These are phyloP conservation scores for Porites evermanni DNA, from an alignment of 92 coral and sea anemone species.

Conservation along the genomic window DNA sequence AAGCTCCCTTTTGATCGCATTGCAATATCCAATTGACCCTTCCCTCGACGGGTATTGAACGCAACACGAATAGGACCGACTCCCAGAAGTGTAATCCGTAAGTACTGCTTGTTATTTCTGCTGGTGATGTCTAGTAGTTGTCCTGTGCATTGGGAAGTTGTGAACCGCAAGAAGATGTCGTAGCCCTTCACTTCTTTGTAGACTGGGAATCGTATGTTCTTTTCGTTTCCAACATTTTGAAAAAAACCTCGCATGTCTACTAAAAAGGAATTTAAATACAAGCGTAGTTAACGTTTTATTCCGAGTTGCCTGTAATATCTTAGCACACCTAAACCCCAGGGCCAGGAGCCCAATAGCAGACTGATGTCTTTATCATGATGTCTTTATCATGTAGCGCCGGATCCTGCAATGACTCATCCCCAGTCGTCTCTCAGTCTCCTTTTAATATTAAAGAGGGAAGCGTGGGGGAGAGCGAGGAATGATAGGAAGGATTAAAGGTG, in stretches of 20 bases:
- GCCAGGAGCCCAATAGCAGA: no score
- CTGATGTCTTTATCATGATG: no score
- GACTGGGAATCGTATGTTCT: constrained; percentile 46
- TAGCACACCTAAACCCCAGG: neutral
- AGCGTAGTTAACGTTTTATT: neutral
- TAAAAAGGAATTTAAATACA: neutral
- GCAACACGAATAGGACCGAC: constrained; percentile 34
- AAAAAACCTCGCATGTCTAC: constrained; percentile 55
- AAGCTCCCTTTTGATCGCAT: constrained; percentile 27
- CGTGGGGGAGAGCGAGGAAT: no score
- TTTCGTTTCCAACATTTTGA: constrained; percentile 39
- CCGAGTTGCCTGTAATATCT: neutral
- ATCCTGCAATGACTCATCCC: no score
- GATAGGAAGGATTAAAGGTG: no score
- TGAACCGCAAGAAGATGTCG: constrained; percentile 63
- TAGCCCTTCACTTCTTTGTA: constrained; percentile 45
- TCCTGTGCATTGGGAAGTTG: constrained; percentile 64
- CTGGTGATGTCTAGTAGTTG: constrained; percentile 67
- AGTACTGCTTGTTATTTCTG: constrained; percentile 53
- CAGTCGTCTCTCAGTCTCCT: no score
- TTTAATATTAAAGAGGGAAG: no score
- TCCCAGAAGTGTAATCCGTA: constrained; percentile 37
- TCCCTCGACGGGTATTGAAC: constrained; percentile 25
- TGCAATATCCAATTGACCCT: constrained; percentile 31
- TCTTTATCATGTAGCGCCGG: no score